A percentile compares a stretch with the other conserved stretches of the same genome.
Evolutionary conservation across 2,797 vertebrate genomes (phyloP).

Genomic region (Monodelphis domestica): DNA sequence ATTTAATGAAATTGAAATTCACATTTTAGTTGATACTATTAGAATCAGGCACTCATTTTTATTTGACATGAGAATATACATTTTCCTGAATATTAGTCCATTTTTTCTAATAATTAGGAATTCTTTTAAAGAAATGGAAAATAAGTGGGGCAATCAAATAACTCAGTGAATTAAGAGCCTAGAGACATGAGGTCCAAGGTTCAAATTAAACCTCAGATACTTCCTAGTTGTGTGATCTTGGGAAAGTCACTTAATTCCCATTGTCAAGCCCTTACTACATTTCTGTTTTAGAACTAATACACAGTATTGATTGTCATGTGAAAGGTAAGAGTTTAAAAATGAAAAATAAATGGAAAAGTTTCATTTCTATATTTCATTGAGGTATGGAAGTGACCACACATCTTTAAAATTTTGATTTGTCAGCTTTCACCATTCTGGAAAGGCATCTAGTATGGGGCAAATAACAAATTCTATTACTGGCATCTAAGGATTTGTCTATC

Average conservation of each 20-base stretch:
- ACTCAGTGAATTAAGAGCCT: too few relatives aligned
- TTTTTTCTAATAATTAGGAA: not conserved
- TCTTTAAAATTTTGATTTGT: not conserved
- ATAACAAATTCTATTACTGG: not conserved
- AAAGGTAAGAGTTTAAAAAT: too few relatives aligned
- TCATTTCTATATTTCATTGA: not conserved
- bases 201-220: too few relatives aligned
- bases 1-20: slow-evolving; percentile 40
- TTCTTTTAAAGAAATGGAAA: not conserved
- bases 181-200: too few relatives aligned
- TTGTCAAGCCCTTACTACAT: too few relatives aligned
- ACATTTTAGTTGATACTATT: not conserved
- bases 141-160: too few relatives aligned
- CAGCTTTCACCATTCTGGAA: not conserved
- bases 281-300: too few relatives aligned
- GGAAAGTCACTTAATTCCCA: too few relatives aligned
- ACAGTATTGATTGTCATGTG: too few relatives aligned
- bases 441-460: not conserved
- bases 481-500: not conserved
- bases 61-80: not conserved
- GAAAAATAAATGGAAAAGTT: too few relatives aligned
- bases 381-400: not conserved
- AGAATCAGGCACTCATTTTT: not conserved
- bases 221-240: too few relatives aligned
- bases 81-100: not conserved